phyloP scores from a whole-genome alignment of 2,797 vertebrate genomes.

The Merluccius polli region DNA sequence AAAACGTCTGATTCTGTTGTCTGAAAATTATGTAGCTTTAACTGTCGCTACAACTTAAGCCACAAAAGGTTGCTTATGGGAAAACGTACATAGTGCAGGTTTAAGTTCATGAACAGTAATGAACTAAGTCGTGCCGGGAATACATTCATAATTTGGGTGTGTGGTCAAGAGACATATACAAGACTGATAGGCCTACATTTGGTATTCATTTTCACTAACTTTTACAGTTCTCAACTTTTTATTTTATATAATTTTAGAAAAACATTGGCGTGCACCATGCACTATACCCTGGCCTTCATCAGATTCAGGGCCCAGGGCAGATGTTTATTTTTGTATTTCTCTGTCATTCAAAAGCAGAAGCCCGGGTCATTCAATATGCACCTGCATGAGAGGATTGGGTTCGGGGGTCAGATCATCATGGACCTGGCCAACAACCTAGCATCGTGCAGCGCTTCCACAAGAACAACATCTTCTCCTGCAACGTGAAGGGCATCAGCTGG shows the following conservation, averaged over 20 bases:
- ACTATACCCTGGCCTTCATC: background rate
- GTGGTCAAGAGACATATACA: background rate
- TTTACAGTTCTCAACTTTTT: background rate
- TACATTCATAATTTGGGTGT: background rate
- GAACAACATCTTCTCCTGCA: constrained; percentile 68
- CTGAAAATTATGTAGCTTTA: background rate
- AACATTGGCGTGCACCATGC: background rate
- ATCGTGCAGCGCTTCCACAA: constrained; percentile 63
- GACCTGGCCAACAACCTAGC: constrained; percentile 64
- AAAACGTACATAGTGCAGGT: background rate
- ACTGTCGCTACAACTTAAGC: background rate
- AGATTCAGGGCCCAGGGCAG: no score
- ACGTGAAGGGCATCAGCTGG: constrained; percentile 60
- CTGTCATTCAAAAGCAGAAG: constrained; percentile 26
- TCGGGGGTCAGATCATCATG: constrained; percentile 68
- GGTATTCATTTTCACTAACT: background rate
- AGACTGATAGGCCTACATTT: background rate
- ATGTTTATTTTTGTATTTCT: background rate
- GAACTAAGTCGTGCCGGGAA: background rate
- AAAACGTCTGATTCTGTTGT: background rate
- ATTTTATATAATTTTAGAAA: background rate
- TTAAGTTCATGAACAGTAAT: background rate
- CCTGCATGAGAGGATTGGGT: constrained; percentile 65
- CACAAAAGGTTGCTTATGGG: background rate
- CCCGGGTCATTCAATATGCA: constrained; percentile 52